A percentile compares a stretch with the other conserved stretches of the same genome.
phyloP scores from a whole-genome alignment of 2,797 vertebrate species.

The Silurus lanzhouensis region DNA sequence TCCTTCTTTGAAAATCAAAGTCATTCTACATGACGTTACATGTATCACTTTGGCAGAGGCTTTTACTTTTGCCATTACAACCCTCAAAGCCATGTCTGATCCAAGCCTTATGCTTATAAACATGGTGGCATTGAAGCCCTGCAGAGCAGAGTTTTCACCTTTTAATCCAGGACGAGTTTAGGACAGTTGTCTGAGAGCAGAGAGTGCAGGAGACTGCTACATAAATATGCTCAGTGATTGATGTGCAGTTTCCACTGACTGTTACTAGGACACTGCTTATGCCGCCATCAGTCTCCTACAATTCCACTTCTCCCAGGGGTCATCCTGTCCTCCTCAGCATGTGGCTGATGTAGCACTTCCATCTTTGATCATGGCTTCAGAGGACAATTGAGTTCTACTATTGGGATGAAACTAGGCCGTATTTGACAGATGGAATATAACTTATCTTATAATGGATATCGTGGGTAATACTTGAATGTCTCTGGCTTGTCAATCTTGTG shows the following conservation, averaged over 20 bases:
- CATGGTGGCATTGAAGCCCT: neutral
- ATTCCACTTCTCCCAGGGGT: neutral
- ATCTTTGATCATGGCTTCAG: slow-evolving; percentile 29
- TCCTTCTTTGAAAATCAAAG: neutral
- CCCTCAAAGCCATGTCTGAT: slow-evolving; percentile 3
- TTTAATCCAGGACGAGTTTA: neutral
- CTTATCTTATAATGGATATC: neutral
- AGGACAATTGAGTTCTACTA: neutral
- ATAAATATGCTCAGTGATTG: slow-evolving; percentile 21
- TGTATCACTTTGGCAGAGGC: neutral
- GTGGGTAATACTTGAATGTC: neutral
- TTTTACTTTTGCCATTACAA: slow-evolving; percentile 2
- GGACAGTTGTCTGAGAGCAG: neutral
- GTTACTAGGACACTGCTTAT: slow-evolving; percentile 27
- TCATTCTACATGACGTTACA: neutral
- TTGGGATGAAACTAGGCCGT: neutral
- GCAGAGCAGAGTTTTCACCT: neutral
- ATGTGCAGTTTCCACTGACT: slow-evolving; percentile 8
- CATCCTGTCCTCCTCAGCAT: neutral
- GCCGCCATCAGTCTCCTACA: slow-evolving; percentile 5
- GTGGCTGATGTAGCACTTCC: neutral
- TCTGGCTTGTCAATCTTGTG: neutral
- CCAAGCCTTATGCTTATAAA: neutral
- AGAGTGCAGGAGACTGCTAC: neutral
- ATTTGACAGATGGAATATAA: neutral